phyloP scores from a whole-genome alignment of 2,888 invertebrate species.

The Dynastes tityus region DNA sequence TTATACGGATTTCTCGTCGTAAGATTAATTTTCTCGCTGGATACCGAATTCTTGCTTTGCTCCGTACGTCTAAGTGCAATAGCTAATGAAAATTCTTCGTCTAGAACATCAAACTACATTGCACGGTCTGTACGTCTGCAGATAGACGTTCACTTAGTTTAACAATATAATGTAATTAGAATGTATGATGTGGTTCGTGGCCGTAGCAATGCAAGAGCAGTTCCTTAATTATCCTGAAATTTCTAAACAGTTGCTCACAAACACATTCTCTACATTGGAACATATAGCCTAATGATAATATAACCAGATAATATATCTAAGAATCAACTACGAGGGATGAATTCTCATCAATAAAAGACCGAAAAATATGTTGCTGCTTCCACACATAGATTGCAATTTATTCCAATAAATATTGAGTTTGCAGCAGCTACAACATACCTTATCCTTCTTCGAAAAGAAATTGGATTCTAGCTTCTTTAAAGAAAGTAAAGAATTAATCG shows the following conservation, averaged over 20 bases:
- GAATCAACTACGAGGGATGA: too few species aligned
- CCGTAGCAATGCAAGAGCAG: not conserved
- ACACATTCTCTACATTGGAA: too few species aligned
- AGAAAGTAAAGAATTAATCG: not conserved
- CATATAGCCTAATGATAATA: too few species aligned
- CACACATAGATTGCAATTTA: too few species aligned
- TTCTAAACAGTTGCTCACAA: not conserved
- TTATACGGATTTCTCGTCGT: too few species aligned
- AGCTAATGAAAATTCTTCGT: conserved; percentile 7
- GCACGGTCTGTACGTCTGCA: not conserved
- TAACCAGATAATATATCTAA: too few species aligned
- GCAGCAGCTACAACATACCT: too few species aligned
- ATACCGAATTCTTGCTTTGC: not conserved
- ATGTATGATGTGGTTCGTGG: not conserved
- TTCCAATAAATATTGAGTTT: too few species aligned
- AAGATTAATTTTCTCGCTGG: too few species aligned
- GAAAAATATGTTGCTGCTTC: too few species aligned
- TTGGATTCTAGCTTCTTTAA: not conserved
- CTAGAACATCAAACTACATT: not conserved
- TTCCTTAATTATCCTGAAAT: conserved; percentile 20
- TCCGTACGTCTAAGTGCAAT: not conserved
- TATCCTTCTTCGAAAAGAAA: too few species aligned
- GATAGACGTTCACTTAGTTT: conserved; percentile 21
- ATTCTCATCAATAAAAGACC: too few species aligned
- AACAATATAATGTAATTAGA: conserved; percentile 27